These are phyloP conservation scores for Notamacropus eugenii DNA, from an alignment of 2,797 vertebrate species.

Conservation along the genomic window DNA sequence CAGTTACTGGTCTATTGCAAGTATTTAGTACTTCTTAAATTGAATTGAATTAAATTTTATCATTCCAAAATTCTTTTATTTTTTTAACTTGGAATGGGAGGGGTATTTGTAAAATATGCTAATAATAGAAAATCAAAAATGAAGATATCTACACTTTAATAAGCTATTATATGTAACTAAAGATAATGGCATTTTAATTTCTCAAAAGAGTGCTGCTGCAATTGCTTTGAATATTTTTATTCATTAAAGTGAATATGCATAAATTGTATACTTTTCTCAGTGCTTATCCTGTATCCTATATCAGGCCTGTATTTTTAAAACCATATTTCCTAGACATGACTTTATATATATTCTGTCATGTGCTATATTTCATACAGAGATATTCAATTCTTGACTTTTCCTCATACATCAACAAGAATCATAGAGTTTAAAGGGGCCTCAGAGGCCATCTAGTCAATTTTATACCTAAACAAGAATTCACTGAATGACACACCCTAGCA, in stretches of 20 bases:
- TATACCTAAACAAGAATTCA: neutral
- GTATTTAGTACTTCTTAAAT: neutral
- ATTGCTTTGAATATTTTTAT: neutral
- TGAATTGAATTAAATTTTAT: neutral
- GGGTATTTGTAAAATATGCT: neutral
- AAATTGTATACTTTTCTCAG: neutral
- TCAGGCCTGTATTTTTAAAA: neutral
- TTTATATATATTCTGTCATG: neutral
- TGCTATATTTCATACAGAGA: neutral
- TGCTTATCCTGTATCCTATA: neutral
- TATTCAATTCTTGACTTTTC: neutral
- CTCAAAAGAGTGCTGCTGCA: neutral
- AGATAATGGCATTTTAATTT: neutral
- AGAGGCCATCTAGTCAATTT: neutral
- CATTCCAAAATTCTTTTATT: neutral
- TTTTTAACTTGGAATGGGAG: neutral
- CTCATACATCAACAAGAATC: neutral
- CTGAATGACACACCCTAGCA: neutral
- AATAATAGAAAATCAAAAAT: neutral
- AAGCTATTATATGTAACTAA: neutral
- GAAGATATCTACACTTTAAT: neutral
- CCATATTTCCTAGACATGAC: neutral
- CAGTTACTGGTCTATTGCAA: neutral
- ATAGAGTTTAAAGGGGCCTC: neutral
- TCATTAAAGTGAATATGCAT: neutral